Evolutionary conservation across 2,113 vertebrate species (phyloP), one percentile per base, ranked within the genome.

Genomic region (Oxygymnocypris stewartii): DNA sequence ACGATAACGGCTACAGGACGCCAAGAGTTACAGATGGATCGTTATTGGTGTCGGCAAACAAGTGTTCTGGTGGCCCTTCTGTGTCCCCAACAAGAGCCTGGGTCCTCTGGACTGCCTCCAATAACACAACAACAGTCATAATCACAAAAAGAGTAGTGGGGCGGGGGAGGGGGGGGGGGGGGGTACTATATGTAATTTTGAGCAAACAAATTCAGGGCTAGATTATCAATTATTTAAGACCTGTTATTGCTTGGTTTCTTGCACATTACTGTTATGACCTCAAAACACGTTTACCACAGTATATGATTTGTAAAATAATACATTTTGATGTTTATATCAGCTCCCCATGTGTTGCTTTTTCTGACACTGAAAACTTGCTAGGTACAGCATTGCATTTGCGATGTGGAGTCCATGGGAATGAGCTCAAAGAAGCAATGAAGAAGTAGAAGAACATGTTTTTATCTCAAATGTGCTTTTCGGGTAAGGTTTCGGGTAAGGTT

Each of bases 1-100:
- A 61, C 65, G 83, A 84, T 87, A 90, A 90, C 13, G 23, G 49
- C 80, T 54, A 76, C 57, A 61, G 49, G 6, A 75, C 71, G 74
- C 8, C 42, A 47, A 25, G 73, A 75, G 73, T 75, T 47, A 47
- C 69, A 86, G 71, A 84, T 63, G 71, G 76, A 88, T 82, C 77
- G 82, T 86, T 85, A 87, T 81, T 87, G 75, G 79, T 54, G 79
- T 82, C 25, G 16, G 35, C 77, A 71, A 87, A 85, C n/a, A 57
- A 86, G 28, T 42, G 61, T 44, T 73, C 85, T 67, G 59, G 25
- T 82, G 77, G 86, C 44, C 35, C 59, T 61, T 81, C 49, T 20
- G 6, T 69, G 65, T 51, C n/a, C 59, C 31, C 76, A 82, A 59
- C 63, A 74, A 35, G 57, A 78, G 78, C 31, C 57, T 18, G 40